These are phyloP conservation scores for Lasioglossum vierecki DNA, from an alignment of 2,888 invertebrate species.

Conservation along the genomic window DNA sequence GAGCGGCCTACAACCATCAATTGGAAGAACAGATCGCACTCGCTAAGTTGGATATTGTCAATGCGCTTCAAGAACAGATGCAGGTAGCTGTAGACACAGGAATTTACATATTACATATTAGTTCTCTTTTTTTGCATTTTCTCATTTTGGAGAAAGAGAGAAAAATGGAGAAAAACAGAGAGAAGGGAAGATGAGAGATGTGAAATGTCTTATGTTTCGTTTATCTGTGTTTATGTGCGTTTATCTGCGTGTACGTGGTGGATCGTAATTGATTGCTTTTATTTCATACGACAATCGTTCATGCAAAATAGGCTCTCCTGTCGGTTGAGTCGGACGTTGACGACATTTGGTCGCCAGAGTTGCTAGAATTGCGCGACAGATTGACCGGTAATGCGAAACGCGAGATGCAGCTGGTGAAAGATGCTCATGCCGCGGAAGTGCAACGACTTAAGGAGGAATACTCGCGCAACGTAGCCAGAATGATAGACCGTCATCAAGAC, in stretches of 20 bases:
- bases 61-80: slow-evolving; percentile 89
- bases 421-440: slow-evolving; percentile 88
- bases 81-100: slow-evolving; percentile 86
- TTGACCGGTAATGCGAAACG: slow-evolving; percentile 88
- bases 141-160: not conserved
- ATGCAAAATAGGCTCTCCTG: slow-evolving; percentile 86
- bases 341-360: slow-evolving; percentile 90
- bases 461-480: slow-evolving; percentile 65
- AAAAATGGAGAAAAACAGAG: too few relatives aligned
- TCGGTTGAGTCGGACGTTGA: slow-evolving; percentile 89
- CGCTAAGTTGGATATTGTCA: slow-evolving; percentile 89
- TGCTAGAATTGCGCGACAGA: slow-evolving; percentile 89
- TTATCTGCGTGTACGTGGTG: not conserved
- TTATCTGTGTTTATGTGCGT: not conserved
- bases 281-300: slow-evolving; percentile 1
- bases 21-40: slow-evolving; percentile 87
- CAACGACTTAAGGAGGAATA: slow-evolving; percentile 75
- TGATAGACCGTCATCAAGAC: slow-evolving; percentile 74
- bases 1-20: slow-evolving; percentile 79
- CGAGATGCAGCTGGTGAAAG: slow-evolving; percentile 86
- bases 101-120: not conserved
- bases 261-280: slow-evolving; percentile 8
- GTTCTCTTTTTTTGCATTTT: not conserved
- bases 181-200: not conserved
- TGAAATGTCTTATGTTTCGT: not conserved